Base-by-base conservation (phyloP, 1,140 invertebrate species). In the Papilio polytes region DNA sequence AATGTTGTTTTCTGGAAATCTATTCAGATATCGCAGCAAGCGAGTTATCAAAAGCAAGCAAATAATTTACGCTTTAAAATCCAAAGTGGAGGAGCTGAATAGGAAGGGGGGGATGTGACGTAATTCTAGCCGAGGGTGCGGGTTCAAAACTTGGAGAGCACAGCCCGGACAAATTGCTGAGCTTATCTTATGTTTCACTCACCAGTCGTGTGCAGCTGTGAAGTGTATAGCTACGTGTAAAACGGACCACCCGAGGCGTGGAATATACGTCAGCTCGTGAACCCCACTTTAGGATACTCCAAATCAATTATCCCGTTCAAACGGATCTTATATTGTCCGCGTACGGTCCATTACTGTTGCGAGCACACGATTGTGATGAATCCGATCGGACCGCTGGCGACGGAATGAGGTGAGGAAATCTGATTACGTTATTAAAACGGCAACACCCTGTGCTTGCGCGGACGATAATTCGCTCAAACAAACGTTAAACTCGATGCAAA, bases 391-490 rank as follows among this genome's bases (percentile, higher is more conserved):
- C 83, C 77, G 86, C 85, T 88, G 74, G 84, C 81, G 78, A 48
- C 78, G 82, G 81, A 88, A 86, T 89, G 88, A 85, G 78, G 84
- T 81, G 81, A 73, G 80, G 80, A 81, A 88, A 81, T 87, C 85
- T 80, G 87, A 89, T 90, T 86, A 89, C 83, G 80, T 80, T 89
- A 88, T 90, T 90, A 86, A 90, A 92, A 88, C 86, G 88, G 87
- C 85, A 87, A 87, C 87, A 84, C 81, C 76, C 81, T 90, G 87
- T 90, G 87, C 86, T 88, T 83, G 15, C 41, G 85, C 85, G 85
- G 77, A 77, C 85, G 90, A 91, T 90, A 90, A 88, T 85, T 85
- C 82, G 84, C 70, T 84, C 87, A 92, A 92, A 92, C 87, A 91
- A 78, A 80, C 80, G 80, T 80, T 84, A 86, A 87, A 84, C 86